These are phyloP conservation scores for Melieria crassipennis DNA, from an alignment of 2,888 invertebrate genomes.

Conservation along the genomic window DNA sequence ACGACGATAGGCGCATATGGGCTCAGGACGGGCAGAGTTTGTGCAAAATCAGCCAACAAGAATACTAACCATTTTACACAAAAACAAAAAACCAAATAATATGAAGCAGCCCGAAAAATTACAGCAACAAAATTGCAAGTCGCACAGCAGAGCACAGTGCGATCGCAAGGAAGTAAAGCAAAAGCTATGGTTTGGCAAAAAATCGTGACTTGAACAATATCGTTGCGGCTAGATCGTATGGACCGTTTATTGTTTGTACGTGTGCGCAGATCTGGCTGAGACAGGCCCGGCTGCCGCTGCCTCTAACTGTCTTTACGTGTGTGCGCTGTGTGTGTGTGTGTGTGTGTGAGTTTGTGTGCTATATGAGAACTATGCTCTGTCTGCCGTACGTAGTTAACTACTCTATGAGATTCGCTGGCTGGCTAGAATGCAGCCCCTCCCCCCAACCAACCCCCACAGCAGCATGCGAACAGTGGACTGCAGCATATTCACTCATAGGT, in stretches of 20 bases:
- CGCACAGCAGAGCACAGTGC: not conserved
- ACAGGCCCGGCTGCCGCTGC: not conserved
- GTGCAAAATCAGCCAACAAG: conserved; percentile 10
- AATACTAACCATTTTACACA: not conserved
- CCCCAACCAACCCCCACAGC: no score
- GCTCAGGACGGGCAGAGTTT: conserved; percentile 8
- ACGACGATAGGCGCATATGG: conserved; percentile 26
- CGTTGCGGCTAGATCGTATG: conserved; percentile 61
- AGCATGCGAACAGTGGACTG: conserved; percentile 17
- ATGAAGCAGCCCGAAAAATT: not conserved
- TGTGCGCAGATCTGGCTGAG: conserved; percentile 14
- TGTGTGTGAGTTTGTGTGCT: conserved; percentile 1
- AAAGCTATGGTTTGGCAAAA: conserved; percentile 42
- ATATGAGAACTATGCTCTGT: conserved; percentile 7
- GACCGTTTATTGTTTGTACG: conserved; percentile 37
- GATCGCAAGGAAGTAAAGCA: conserved; percentile 23
- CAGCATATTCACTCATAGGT: not conserved
- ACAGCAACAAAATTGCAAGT: conserved; percentile 1
- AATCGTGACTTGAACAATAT: conserved; percentile 65
- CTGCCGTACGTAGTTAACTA: conserved; percentile 7
- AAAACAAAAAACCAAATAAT: not conserved
- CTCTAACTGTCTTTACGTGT: not conserved
- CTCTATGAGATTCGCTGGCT: no score
- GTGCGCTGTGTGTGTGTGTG: not conserved
- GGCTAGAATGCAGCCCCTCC: no score